Percentiles rank a stretch among this genome's conserved stretches.
Evolutionary conservation across 2,888 invertebrate genomes (phyloP).

Genomic region (Lordiphosa andalusiaca): DNA sequence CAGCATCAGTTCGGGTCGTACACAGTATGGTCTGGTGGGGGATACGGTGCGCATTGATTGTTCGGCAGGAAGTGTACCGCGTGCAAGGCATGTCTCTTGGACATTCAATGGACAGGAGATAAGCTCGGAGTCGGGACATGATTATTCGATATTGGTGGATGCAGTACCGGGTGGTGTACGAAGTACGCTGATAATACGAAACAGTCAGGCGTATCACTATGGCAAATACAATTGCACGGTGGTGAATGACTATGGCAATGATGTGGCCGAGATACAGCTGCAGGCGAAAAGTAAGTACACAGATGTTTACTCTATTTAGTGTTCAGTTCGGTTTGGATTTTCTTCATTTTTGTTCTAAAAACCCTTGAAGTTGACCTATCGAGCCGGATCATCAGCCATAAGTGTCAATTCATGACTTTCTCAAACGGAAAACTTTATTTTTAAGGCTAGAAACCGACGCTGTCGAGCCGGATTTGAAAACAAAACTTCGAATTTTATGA

Average conservation of each 20-base stretch:
- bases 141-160: conserved; percentile 88
- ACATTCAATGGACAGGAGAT: conserved; percentile 91
- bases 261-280: conserved; percentile 90
- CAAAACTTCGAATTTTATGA: too few species aligned
- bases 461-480: too few species aligned
- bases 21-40: conserved; percentile 91
- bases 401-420: too few species aligned
- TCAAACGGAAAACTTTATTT: too few species aligned
- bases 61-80: conserved; percentile 92
- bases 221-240: conserved; percentile 97
- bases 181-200: conserved; percentile 93
- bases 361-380: too few species aligned
- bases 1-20: conserved; percentile 88
- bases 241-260: conserved; percentile 93
- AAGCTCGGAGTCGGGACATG: conserved; percentile 86
- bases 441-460: too few species aligned
- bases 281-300: conserved; percentile 91
- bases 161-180: conserved; percentile 89
- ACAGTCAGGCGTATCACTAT: conserved; percentile 92
- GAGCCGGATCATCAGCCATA: too few species aligned
- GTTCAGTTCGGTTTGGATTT: too few species aligned
- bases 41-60: conserved; percentile 93
- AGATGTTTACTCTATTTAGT: too few species aligned
- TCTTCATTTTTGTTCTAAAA: too few species aligned
- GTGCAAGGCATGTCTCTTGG: conserved; percentile 93